A percentile compares a stretch with the other conserved stretches of the same genome.
Conservation (phyloP, 2,888 invertebrate species). For the Cephus rjabovi region DNA sequence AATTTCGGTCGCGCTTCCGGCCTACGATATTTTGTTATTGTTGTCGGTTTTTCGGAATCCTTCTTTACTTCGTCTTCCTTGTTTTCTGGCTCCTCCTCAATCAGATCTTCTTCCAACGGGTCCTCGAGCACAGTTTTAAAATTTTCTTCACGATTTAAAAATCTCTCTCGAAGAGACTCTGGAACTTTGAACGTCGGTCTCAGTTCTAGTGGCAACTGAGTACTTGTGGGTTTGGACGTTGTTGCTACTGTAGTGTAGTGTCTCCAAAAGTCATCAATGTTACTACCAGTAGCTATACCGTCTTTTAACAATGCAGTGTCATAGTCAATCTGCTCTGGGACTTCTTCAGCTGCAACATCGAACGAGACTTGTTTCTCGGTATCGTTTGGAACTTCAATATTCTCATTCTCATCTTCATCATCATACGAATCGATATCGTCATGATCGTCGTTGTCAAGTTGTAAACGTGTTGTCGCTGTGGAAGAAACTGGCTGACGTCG, state of each 20-base stretch:
- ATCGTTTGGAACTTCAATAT: background rate
- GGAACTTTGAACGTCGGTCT: conserved; percentile 13
- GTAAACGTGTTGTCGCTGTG: conserved; percentile 24
- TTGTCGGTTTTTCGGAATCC: background rate
- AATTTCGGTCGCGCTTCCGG: conserved; percentile 35
- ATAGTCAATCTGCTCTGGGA: background rate
- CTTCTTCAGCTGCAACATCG: background rate
- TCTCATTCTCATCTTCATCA: conserved; percentile 5
- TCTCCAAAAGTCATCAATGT: conserved; percentile 41
- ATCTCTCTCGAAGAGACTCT: background rate
- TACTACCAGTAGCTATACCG: background rate
- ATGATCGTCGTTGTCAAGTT: conserved; percentile 4
- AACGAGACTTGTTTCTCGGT: background rate
- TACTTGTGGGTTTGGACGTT: conserved; percentile 15
- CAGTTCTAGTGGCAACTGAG: conserved; percentile 4
- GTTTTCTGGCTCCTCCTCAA: background rate
- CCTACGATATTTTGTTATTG: conserved; percentile 13
- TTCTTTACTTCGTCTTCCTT: background rate
- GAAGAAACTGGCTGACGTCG: conserved; percentile 46
- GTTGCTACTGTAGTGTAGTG: conserved; percentile 33
- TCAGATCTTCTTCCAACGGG: background rate
- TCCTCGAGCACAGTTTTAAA: background rate
- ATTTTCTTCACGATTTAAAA: background rate
- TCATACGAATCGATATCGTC: conserved; percentile 2
- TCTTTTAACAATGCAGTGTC: background rate